Conservation (phyloP, 2,113 vertebrate genomes). For the Pseudorectes ferrugineus region DNA sequence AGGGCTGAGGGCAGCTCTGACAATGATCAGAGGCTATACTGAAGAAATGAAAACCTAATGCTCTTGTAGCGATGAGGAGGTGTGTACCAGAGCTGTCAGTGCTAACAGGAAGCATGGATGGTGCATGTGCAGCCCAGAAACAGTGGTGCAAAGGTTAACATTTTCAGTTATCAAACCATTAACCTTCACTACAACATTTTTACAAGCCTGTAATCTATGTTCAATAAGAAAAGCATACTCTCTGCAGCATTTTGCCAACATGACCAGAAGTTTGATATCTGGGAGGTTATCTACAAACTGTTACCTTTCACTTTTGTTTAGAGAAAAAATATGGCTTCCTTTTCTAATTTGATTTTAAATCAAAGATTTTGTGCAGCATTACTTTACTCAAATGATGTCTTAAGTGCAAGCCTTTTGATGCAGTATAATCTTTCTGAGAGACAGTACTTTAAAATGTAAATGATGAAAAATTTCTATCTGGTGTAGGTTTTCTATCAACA, state of each 20-base stretch:
- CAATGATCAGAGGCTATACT: neutral
- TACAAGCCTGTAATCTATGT: neutral
- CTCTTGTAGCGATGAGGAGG: neutral
- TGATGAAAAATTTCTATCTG: neutral
- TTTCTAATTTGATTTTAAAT: neutral
- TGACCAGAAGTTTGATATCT: neutral
- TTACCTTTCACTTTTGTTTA: neutral
- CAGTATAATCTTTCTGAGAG: neutral
- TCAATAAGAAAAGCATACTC: neutral
- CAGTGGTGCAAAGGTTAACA: neutral
- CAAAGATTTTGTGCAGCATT: neutral
- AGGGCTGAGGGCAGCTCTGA: neutral
- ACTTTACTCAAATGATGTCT: neutral
- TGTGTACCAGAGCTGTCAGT: neutral
- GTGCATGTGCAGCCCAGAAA: neutral
- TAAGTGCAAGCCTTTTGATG: conserved; percentile 28
- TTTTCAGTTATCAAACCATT: neutral
- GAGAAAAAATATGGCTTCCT: neutral
- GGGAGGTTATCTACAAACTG: neutral
- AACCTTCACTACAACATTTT: neutral
- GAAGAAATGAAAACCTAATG: neutral
- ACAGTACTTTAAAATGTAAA: conserved; percentile 39
- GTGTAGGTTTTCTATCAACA: neutral
- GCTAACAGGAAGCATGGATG: neutral
- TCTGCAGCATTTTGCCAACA: neutral